Evolutionary conservation across 2,888 invertebrate species (phyloP), one percentile per base, ranked within the genome.

Genomic region (Drosophila lacicola): DNA sequence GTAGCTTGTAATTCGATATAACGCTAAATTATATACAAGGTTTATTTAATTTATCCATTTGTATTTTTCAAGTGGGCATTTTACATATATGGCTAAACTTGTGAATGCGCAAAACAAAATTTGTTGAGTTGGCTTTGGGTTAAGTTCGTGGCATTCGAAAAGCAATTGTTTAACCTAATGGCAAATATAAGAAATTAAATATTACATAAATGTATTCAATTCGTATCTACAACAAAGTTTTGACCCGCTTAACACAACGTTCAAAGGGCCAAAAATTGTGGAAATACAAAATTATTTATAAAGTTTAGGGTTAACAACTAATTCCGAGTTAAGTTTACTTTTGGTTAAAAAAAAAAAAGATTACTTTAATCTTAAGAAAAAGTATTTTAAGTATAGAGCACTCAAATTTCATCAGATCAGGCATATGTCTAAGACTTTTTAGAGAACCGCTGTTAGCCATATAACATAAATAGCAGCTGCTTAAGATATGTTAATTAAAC

Each of bases 21-120:
- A 73, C 47, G 70, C 82, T 83, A 83, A 83, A 87, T 87, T 83
- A 83, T 83, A 83, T 83, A 83, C 83, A 83, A 82, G 84, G 83
- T 78, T 80, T 67, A 71, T 72, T 66, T 41, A 54, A 36, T 66
- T 42, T 53, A 53, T 70, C 41, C 54, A 45, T 46, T 69, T 60
- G 44, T 63, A 37, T 60, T 51, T 46, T 62, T 55, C 17, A 25
- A 45, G 42, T 50, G 70, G 58, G 60, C 39, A 64, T 73, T 76
- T 62, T 73, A 70, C 65, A 76, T 75, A 61, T 75, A 66, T 68
- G 77, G 67, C 69, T 74, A 67, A 49, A 34, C 19, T 29, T 50
- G 42, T 68, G 61, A 69, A 68, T 76, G 69, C 34, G 36, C 25
- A 65, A 64, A 86, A 81, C 87, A 87, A 75, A 69, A 51, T 51